Percentiles rank a stretch among this genome's conserved stretches.
phyloP scores from a whole-genome alignment of 30 jellyfish, hydroid and myxozoan genomes.

The Mastigias papua region DNA sequence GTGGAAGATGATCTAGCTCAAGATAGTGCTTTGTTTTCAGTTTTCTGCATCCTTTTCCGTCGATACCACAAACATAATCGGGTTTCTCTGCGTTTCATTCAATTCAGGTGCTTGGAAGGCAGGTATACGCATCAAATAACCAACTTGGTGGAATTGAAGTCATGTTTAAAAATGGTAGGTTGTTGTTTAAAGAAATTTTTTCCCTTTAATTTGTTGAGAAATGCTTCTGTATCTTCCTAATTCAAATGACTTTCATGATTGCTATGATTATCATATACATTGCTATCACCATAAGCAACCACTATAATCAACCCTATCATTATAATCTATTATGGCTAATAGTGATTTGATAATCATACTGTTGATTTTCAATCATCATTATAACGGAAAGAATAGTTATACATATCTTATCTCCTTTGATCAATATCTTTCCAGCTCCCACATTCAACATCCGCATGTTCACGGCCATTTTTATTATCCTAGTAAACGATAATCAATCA shows the following conservation, averaged over 20 bases:
- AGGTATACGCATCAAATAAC: slow-evolving; percentile 86
- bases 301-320: background rate
- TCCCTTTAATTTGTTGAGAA: no score
- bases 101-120: slow-evolving; percentile 88
- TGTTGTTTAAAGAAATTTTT: background rate
- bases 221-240: background rate
- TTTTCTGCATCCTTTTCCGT: no score
- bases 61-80: no score
- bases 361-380: slow-evolving; percentile 4
- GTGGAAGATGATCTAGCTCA: no score
- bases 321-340: background rate
- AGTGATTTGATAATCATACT: background rate
- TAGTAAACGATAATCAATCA: background rate
- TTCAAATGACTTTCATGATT: background rate
- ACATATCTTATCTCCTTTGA: background rate
- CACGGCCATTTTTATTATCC: background rate
- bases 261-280: background rate
- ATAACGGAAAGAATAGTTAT: background rate
- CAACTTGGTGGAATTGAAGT: slow-evolving; percentile 97
- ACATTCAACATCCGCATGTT: background rate
- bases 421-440: background rate
- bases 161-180: slow-evolving; percentile 91
- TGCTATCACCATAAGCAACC: background rate
- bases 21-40: no score
- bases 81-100: no score